Conservation (phyloP, 1,140 invertebrate genomes). For the Pogonomyrmex californicus region DNA sequence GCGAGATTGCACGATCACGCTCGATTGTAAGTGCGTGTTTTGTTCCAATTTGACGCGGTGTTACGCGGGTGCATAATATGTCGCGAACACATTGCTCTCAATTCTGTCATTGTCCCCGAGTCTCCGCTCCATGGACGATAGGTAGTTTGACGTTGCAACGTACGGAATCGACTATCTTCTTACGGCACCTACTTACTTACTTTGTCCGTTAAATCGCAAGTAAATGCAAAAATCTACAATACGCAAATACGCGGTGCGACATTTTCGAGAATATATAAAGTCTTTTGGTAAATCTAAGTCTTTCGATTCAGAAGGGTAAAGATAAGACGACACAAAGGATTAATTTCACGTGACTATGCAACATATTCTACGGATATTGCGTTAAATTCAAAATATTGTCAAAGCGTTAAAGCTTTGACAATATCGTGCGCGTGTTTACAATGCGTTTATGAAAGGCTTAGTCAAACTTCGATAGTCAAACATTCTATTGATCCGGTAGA, state of each 20-base stretch:
- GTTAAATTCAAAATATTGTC: too few species aligned
- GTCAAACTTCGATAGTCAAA: too few species aligned
- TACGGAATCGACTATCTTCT: neutral
- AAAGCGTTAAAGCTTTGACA: too few species aligned
- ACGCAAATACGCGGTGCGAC: neutral
- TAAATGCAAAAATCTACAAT: neutral
- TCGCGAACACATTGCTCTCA: neutral
- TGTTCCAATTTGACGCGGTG: slow-evolving; percentile 32
- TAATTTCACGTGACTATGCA: neutral
- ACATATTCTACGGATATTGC: neutral
- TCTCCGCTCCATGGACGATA: neutral
- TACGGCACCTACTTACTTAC: neutral
- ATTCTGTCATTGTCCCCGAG: neutral
- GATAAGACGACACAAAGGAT: neutral
- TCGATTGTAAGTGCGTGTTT: slow-evolving; percentile 24
- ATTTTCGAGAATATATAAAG: neutral
- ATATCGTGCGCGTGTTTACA: too few species aligned
- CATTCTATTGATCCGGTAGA: too few species aligned
- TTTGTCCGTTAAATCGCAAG: neutral
- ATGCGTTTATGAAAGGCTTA: too few species aligned
- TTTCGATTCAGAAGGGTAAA: neutral
- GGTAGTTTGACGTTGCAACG: neutral
- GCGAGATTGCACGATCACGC: slow-evolving; percentile 20
- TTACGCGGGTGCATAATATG: slow-evolving; percentile 30
- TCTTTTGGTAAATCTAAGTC: neutral